A percentile compares a stretch with the other conserved stretches of the same genome.
Conservation (phyloP, 2,888 invertebrate species). For the Scaptomyza flava region DNA sequence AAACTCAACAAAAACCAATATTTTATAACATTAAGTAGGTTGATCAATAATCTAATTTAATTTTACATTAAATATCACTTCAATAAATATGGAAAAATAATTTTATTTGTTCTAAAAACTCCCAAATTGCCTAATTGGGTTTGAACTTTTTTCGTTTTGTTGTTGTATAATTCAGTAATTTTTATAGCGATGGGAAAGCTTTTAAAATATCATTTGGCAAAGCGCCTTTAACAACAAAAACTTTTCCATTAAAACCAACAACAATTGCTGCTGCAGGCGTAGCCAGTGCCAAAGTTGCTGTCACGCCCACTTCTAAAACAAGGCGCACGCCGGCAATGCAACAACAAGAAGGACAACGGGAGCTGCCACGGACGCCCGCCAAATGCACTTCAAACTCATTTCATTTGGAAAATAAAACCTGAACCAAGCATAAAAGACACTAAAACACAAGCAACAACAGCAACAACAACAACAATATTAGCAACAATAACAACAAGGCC, state of each 20-base stretch:
- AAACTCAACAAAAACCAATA: too few species aligned
- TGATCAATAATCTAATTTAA: too few species aligned
- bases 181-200: conserved; percentile 55
- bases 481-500: conserved; percentile 55
- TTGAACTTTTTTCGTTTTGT: conserved; percentile 36
- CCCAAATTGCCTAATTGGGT: conserved; percentile 68
- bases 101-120: conserved; percentile 45
- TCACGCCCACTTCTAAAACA: conserved; percentile 72
- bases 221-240: conserved; percentile 78
- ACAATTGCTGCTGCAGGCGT: conserved; percentile 37
- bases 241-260: conserved; percentile 78
- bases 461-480: conserved; percentile 28
- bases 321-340: conserved; percentile 48
- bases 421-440: conserved; percentile 71
- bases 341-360: conserved; percentile 20
- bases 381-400: conserved; percentile 81
- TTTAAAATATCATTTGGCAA: conserved; percentile 78
- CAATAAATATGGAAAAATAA: conserved; percentile 43
- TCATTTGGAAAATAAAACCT: conserved; percentile 81
- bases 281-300: conserved; percentile 57
- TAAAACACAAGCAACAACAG: conserved; percentile 25
- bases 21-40: too few species aligned
- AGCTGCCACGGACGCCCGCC: conserved; percentile 58
- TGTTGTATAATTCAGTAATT: conserved; percentile 14
- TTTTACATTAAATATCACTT: too few species aligned